These are phyloP conservation scores for Strigamia transsilvanica DNA, from an alignment of 2,888 invertebrate species.

Conservation along the genomic window DNA sequence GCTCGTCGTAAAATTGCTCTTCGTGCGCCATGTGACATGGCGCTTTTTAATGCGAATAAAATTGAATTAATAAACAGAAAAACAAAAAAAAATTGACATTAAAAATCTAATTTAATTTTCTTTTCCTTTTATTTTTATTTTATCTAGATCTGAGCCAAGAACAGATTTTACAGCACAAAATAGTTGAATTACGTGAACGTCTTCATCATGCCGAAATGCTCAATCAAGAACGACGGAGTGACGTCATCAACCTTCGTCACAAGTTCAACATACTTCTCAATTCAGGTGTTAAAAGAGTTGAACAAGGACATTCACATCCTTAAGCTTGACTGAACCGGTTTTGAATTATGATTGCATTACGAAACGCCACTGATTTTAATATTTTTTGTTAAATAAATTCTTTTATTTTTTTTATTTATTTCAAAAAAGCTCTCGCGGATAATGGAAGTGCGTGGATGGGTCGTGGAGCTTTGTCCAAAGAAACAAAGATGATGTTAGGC, in stretches of 20 bases:
- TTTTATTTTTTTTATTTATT: neutral
- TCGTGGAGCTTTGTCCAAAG: slow-evolving; percentile 55
- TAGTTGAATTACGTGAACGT: slow-evolving; percentile 80
- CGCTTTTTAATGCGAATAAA: too few relatives aligned
- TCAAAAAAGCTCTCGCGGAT: slow-evolving; percentile 29
- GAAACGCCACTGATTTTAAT: neutral
- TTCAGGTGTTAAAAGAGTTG: slow-evolving; percentile 52
- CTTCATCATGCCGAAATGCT: slow-evolving; percentile 81
- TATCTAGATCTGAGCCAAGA: slow-evolving; percentile 72
- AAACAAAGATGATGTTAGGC: slow-evolving; percentile 54
- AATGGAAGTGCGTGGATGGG: slow-evolving; percentile 56
- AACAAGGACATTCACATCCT: slow-evolving; percentile 7
- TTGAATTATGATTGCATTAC: neutral
- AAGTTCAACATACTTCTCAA: slow-evolving; percentile 68
- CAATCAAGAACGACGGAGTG: slow-evolving; percentile 79
- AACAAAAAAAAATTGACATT: neutral
- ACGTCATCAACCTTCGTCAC: slow-evolving; percentile 75
- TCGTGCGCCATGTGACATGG: too few relatives aligned
- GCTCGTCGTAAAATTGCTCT: too few relatives aligned
- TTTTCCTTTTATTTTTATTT: neutral
- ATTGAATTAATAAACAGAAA: neutral
- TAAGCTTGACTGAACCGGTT: neutral
- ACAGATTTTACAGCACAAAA: slow-evolving; percentile 73
- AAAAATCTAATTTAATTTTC: too few relatives aligned
- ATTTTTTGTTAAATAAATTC: neutral